phyloP scores from a whole-genome alignment of 2,888 invertebrate genomes.

The Polyploca ridens region DNA sequence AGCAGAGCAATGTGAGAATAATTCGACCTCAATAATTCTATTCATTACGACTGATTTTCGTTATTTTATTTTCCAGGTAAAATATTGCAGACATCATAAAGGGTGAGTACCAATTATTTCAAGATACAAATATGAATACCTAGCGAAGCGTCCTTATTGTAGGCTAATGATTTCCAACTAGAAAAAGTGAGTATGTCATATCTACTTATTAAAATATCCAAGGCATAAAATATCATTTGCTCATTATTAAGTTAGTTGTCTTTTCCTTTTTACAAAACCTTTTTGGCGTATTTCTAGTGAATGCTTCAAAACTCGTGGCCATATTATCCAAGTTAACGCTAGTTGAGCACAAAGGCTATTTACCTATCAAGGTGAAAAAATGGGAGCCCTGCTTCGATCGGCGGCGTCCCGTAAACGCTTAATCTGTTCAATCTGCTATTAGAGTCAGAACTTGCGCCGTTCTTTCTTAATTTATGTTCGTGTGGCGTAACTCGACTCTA shows the following conservation, averaged over 20 bases:
- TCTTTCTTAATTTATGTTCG: constrained; percentile 72
- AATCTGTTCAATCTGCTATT: constrained; percentile 77
- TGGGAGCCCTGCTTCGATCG: constrained; percentile 45
- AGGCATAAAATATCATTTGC: not conserved
- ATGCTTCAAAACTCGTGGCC: not conserved
- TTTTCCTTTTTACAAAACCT: not conserved
- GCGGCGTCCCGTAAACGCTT: constrained; percentile 60
- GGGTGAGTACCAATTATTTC: not conserved
- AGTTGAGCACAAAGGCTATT: constrained; percentile 26
- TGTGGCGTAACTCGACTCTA: constrained; percentile 40
- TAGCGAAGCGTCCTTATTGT: not conserved
- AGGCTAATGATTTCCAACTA: not conserved
- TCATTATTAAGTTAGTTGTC: not conserved
- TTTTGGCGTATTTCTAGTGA: not conserved
- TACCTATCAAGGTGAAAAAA: constrained; percentile 31
- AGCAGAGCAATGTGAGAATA: not conserved
- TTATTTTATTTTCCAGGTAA: not conserved
- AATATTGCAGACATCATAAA: not conserved
- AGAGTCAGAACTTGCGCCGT: constrained; percentile 75
- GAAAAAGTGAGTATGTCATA: not conserved
- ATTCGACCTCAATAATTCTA: not conserved
- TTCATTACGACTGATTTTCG: not conserved
- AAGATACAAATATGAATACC: no score
- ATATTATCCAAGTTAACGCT: not conserved
- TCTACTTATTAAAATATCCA: no score